phyloP scores from a whole-genome alignment of 2,888 invertebrate genomes.

The Erynnis tages region DNA sequence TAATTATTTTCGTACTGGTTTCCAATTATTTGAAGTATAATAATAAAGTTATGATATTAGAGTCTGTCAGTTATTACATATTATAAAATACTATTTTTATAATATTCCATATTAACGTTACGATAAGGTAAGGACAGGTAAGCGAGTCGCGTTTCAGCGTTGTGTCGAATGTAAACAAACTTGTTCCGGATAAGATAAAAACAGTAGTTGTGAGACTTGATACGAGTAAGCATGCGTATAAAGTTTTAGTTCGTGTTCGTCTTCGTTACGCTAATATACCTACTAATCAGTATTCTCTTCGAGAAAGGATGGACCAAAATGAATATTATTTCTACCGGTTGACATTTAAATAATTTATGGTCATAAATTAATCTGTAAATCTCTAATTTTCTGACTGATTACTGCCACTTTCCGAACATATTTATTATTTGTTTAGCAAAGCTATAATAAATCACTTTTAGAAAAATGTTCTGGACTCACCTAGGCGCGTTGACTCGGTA shows the following conservation, averaged over 20 bases:
- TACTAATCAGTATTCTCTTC: too few species aligned
- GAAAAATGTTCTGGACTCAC: constrained; percentile 66
- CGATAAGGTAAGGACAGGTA: constrained; percentile 71
- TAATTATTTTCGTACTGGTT: not conserved
- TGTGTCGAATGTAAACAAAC: constrained; percentile 78
- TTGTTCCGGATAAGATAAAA: constrained; percentile 80
- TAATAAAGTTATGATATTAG: not conserved
- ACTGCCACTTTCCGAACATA: too few species aligned
- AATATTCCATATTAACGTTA: constrained; percentile 68
- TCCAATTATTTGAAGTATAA: too few species aligned
- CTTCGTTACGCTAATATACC: not conserved
- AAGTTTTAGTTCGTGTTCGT: constrained; percentile 1
- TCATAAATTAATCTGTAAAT: not conserved
- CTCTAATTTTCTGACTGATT: not conserved
- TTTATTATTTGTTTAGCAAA: too few species aligned
- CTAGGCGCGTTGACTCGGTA: constrained; percentile 84
- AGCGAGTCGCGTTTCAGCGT: constrained; percentile 73
- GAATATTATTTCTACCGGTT: too few species aligned
- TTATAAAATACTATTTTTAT: constrained; percentile 57
- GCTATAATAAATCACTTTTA: too few species aligned
- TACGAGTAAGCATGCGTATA: constrained; percentile 10
- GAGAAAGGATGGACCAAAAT: too few species aligned
- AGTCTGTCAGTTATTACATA: constrained; percentile 41
- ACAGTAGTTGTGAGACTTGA: constrained; percentile 44
- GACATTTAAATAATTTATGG: not conserved